phyloP scores from a whole-genome alignment of 2,888 invertebrate species.

The Diplazon laetatorius region DNA sequence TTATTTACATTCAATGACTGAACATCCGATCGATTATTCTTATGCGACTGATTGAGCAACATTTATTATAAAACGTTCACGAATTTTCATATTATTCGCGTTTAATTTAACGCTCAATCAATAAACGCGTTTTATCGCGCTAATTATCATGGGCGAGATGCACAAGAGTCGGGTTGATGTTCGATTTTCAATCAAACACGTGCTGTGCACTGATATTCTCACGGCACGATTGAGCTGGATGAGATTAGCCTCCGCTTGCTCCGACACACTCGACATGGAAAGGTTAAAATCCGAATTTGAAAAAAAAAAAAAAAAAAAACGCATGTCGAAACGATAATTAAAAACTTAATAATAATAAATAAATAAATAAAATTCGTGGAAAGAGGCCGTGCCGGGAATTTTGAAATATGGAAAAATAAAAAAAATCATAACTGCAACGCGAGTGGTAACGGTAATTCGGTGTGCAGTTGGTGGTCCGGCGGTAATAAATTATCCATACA shows the following conservation, averaged over 20 bases:
- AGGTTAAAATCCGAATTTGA: not conserved
- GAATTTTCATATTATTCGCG: slow-evolving; percentile 42
- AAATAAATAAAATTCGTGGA: no score
- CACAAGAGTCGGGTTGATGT: slow-evolving; percentile 47
- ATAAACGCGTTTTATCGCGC: slow-evolving; percentile 53
- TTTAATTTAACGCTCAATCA: slow-evolving; percentile 39
- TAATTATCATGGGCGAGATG: slow-evolving; percentile 44
- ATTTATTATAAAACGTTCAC: slow-evolving; percentile 4
- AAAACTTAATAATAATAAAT: no score
- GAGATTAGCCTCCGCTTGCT: slow-evolving; percentile 38
- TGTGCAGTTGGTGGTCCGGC: slow-evolving; percentile 71
- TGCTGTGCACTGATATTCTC: slow-evolving; percentile 49
- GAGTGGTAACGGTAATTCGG: slow-evolving; percentile 69
- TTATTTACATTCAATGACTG: not conserved
- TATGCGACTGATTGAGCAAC: not conserved
- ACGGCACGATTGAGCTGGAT: slow-evolving; percentile 6
- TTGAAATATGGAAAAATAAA: no score
- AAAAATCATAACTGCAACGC: slow-evolving; percentile 49
- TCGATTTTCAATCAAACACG: slow-evolving; percentile 61
- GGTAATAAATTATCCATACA: slow-evolving; percentile 76
- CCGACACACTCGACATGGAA: slow-evolving; percentile 15
- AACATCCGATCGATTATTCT: not conserved
- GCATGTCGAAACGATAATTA: no score
- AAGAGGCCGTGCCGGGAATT: no score
- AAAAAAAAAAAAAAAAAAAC: no score